Evolutionary conservation across 2,113 vertebrate genomes (phyloP).

Genomic region (Salvelinus fontinalis): DNA sequence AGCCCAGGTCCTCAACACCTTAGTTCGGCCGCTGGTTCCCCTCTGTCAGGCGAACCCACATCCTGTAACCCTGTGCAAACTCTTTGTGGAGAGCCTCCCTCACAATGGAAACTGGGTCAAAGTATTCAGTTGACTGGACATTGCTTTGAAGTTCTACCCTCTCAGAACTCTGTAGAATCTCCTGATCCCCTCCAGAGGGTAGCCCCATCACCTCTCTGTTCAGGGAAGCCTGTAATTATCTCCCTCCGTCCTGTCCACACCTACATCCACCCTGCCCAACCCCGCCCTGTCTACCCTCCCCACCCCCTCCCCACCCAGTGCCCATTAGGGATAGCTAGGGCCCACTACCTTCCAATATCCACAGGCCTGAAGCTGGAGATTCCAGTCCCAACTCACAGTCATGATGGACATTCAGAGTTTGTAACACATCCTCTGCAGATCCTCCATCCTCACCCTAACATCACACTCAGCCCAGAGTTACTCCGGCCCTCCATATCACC

Average conservation of each 20-base stretch:
- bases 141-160: slow-evolving; percentile 46
- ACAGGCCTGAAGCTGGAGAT: slow-evolving; percentile 86
- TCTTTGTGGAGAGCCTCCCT: slow-evolving; percentile 39
- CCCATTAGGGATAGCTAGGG: slow-evolving; percentile 80
- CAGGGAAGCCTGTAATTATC: slow-evolving; percentile 22
- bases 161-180: slow-evolving; percentile 10
- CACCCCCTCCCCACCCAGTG: slow-evolving; percentile 73
- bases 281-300: slow-evolving; percentile 48
- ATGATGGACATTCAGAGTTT: slow-evolving; percentile 37
- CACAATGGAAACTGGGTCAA: slow-evolving; percentile 56
- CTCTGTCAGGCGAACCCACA: slow-evolving; percentile 33
- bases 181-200: slow-evolving; percentile 31
- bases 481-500: slow-evolving; percentile 76
- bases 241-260: slow-evolving; percentile 23
- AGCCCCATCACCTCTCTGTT: slow-evolving; percentile 10
- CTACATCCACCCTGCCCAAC: not conserved
- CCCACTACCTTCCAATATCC: slow-evolving; percentile 83
- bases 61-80: slow-evolving; percentile 29
- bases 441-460: slow-evolving; percentile 60
- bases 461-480: slow-evolving; percentile 74
- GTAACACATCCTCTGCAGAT: slow-evolving; percentile 42
- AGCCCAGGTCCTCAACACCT: slow-evolving; percentile 35
- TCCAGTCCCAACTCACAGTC: slow-evolving; percentile 74
- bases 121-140: slow-evolving; percentile 47
- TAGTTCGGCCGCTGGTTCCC: slow-evolving; percentile 33